Evolutionary conservation across 2,888 invertebrate species (phyloP), one percentile per base, ranked within the genome.

Genomic region (Digitonthophagus gazella): DNA sequence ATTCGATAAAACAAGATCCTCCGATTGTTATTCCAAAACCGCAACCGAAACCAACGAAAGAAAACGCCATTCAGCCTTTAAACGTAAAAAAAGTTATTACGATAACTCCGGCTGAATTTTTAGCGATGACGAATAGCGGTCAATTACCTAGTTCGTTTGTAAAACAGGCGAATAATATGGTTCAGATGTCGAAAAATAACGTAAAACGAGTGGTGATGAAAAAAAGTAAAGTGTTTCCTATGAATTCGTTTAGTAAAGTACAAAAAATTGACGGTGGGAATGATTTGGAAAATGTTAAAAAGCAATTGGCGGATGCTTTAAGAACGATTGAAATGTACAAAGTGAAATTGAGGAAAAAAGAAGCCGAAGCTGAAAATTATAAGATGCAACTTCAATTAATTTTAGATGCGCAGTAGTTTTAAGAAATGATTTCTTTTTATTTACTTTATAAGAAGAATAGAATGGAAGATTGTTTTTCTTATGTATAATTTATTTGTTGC

Each of bases 61-160:
- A 82, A 8, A 75, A 76, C 65, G 72, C 79, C 8, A 79, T 79
- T 16, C 5, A 67, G 3, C 54, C 66, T 3, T 11, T 68, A n/a
- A 71, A 65, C 18, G 78, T 82, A 16, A 83, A 83, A 19, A 86
- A 85, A 80, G 82, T 86, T n/a, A 84, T 86, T 71, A 84, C 86
- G 6, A 82, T 87, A 66, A 82, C 85, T 55, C 82, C 86, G 2
- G 84, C 86, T 74, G 85, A 86, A 76, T 83, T 86, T 69, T 73
- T 86, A 61, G 83, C 83, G 11, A 79, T 83, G 78, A 79, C 80
- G 1, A 73, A 70, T 56, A 70, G 72, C 64, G 72, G 68, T 19
- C 66, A 63, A 54, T 71, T 71, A 18, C 73, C 75, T 15, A 75
- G 75, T 28, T 76, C 75, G 64, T 63, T 75, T 5, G 66, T 78